Evolutionary conservation across 2,888 invertebrate species (phyloP).

Genomic region (Limnephilus rhombicus): DNA sequence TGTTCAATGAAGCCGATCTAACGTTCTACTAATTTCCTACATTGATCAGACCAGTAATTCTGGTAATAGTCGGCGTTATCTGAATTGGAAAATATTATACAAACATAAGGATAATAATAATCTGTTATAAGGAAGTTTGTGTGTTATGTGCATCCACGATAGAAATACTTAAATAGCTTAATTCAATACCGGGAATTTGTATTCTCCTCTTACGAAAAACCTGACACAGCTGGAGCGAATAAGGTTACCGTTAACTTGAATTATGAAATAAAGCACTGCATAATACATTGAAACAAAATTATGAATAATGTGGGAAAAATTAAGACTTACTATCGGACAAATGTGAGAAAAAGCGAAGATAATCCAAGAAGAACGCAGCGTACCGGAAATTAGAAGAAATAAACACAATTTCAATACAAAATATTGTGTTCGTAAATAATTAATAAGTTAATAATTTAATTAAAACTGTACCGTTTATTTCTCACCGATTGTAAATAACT

Average conservation of each 20-base stretch:
- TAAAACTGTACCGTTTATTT: not conserved
- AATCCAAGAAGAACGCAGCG: not conserved
- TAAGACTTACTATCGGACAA: not conserved
- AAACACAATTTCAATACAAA: not conserved
- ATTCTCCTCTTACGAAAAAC: not conserved
- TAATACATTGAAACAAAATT: not conserved
- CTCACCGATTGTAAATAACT: not conserved
- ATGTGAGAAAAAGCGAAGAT: not conserved
- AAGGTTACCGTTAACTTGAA: not conserved
- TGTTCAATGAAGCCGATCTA: constrained; percentile 6
- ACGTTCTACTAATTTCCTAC: not conserved
- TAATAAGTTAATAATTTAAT: not conserved
- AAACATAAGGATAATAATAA: too few relatives aligned
- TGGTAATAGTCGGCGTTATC: not conserved
- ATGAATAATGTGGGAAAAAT: not conserved
- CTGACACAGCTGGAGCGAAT: not conserved
- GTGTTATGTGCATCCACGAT: not conserved
- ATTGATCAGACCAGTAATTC: not conserved
- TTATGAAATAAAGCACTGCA: not conserved
- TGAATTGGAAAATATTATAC: not conserved
- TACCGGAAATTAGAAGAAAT: not conserved
- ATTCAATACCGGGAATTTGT: not conserved
- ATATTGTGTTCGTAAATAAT: not conserved
- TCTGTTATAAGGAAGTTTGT: not conserved
- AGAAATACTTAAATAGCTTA: not conserved